Base-by-base conservation (phyloP, 2,888 invertebrate species). In the Phragmatobia fuliginosa region DNA sequence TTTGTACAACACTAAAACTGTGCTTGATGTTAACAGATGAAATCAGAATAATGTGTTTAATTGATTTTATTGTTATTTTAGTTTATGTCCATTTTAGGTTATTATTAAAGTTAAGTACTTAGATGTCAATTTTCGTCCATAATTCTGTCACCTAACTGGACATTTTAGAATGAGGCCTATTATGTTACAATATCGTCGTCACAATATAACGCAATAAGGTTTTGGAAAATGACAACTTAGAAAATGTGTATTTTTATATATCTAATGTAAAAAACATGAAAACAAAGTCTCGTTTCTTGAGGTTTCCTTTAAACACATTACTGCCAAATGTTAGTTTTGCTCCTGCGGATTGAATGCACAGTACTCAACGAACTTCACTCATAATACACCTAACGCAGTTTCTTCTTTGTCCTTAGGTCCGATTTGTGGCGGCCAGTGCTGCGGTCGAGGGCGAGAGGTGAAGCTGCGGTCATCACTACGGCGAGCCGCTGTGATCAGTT, bases 341-440 rank as follows among this genome's bases (percentile, higher is more conserved):
- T 45, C 21, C 18, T 45, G 8, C 45, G n/a, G 8, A 1, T 49
- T n/a, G 2, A 49, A 49, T 21, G 8, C 21, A 49, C 6, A n/a
- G n/a, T 10, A 49, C 21, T 8, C 49, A 49, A 49, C 8, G 8
- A 49, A 49, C 2, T 7, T n/a, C 10, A 3, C 11, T n/a, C 49
- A 21, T 10, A n/a, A n/a, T 49, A 0, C n/a, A 49, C 0, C 8
- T 45, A 18, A 31, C 1, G 31, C 21, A 41, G 21, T 32, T 45
- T 63, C n/a, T 45, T 64, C 62, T 31, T 65, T 69, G 63, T 73
- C 88, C 87, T 1, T 92, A 96, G 97, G 96, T 70, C 88, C 94
- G 73, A 93, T 95, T 74, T 97, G 97, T 84, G 95, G 95, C 14
- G 97, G 97, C 0, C 94, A 95, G 77, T 98, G 97, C 86, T 98